These are phyloP conservation scores for Sarotherodon lohbergeri DNA, from an alignment of 2,113 vertebrate genomes.

Conservation along the genomic window DNA sequence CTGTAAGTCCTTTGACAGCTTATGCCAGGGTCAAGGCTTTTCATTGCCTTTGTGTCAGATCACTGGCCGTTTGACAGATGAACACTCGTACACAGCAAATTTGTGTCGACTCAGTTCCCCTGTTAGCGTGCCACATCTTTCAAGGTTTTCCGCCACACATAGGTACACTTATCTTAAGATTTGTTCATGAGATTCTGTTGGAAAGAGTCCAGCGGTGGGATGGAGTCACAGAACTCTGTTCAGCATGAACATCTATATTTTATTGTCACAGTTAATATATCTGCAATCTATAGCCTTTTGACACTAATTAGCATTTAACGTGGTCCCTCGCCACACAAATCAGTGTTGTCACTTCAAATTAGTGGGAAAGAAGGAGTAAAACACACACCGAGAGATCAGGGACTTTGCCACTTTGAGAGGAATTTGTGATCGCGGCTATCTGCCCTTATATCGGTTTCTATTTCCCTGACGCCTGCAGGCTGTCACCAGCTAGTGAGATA, in stretches of 20 bases:
- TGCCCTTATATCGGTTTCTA: slow-evolving; percentile 20
- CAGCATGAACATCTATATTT: background rate
- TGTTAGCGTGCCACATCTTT: background rate
- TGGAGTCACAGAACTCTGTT: background rate
- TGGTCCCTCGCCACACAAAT: background rate
- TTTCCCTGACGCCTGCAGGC: slow-evolving; percentile 21
- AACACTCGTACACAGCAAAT: slow-evolving; percentile 1
- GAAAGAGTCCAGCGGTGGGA: background rate
- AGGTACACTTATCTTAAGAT: background rate
- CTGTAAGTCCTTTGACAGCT: slow-evolving; percentile 29
- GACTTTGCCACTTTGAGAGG: background rate
- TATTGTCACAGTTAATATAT: background rate
- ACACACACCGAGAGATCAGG: background rate
- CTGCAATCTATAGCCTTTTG: background rate
- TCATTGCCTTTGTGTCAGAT: slow-evolving; percentile 25
- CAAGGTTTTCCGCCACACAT: background rate
- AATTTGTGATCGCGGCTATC: slow-evolving; percentile 13
- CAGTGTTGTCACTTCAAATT: slow-evolving; percentile 29
- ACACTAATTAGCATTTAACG: slow-evolving; percentile 28
- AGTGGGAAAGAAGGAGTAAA: background rate
- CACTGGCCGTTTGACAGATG: slow-evolving; percentile 29
- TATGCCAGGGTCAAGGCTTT: slow-evolving; percentile 41
- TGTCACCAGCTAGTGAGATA: slow-evolving; percentile 5
- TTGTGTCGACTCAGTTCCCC: background rate
- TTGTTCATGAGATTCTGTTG: background rate